These are phyloP conservation scores for Sebastes cheni DNA, from an alignment of 2,797 vertebrate species.

Conservation along the genomic window DNA sequence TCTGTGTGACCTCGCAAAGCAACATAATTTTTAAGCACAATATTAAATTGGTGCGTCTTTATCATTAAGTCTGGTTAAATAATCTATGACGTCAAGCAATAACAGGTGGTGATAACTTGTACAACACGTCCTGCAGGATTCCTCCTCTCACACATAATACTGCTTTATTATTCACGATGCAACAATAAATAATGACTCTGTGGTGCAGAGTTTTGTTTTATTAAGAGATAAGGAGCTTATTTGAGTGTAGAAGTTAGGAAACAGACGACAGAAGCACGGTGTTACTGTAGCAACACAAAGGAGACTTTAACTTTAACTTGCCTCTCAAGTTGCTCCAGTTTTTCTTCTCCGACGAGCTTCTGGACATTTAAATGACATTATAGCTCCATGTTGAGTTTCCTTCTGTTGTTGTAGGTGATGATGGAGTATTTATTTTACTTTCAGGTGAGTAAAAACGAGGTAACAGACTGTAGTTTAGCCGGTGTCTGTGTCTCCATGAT, in stretches of 20 bases:
- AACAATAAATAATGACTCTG: accelerated
- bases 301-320: constrained; percentile 4
- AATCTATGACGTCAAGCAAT: constrained; percentile 21
- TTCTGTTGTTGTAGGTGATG: not conserved
- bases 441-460: not conserved
- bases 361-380: not conserved
- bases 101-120: constrained; percentile 52
- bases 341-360: not conserved
- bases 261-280: not conserved
- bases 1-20: not conserved
- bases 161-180: no score
- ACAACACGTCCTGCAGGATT: constrained; percentile 31
- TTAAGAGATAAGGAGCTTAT: accelerated
- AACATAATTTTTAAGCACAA: not conserved
- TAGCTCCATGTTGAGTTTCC: not conserved
- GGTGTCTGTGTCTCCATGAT: constrained; percentile 12
- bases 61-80: not conserved
- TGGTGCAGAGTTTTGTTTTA: no score
- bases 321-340: constrained; percentile 16
- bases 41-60: not conserved
- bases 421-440: not conserved
- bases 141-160: not conserved
- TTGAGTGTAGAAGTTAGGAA: not conserved
- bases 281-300: constrained; percentile 30
- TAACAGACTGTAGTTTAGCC: not conserved